Base-by-base conservation (phyloP, 2,797 vertebrate genomes). In the Rhinichthys osculus region DNA sequence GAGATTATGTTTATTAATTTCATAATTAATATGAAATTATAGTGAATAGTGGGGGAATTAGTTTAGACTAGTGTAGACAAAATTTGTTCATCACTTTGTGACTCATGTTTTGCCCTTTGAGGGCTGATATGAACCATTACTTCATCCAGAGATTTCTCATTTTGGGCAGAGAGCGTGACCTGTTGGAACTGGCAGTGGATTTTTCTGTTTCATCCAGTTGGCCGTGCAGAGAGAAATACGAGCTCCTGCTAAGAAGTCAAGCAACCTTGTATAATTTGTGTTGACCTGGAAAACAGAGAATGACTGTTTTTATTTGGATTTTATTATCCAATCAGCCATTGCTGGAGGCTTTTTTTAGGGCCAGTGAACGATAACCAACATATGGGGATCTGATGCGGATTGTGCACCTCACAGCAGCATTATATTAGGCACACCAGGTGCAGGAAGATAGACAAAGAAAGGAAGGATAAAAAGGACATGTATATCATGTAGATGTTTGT, bases 401-500 rank as follows among this genome's bases (percentile, higher is more conserved):
- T 67, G 59, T 84, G 59, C 5, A 6, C 19, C 59, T 84, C 62
- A 83, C n/a, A 1, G 23, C 33, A 16, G 33, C 33, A 42, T 84
- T 70, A 78, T 44, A 30, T 84, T 70, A 2, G 4, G 64, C 66
- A 14, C 40, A 67, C 23, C 64, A 57, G 64, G 23, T 78, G 50
- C 27, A 71, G 66, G 35, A 70, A 78, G 33, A 38, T 21, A n/a
- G n/a, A 47, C n/a, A 83, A 73, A 74, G 40, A 47, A 59, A 73
- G 54, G 40, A 62, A 73, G 11, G 23, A 7, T 70, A 30, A 19
- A 83, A 78, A 62, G 8, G 35, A 69, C 44, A 30, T 54, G 64
- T 30, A 77, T 38, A 78, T 78, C 4, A 42, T 76, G 44, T n/a
- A 83, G 59, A 83, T 83, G 72, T 67, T 83, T 84, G 66, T 70